Evolutionary conservation across 92 coral and sea anemone genomes (phyloP), one percentile per base, ranked within the genome.

Genomic region (Zoanthus sansibaricus): DNA sequence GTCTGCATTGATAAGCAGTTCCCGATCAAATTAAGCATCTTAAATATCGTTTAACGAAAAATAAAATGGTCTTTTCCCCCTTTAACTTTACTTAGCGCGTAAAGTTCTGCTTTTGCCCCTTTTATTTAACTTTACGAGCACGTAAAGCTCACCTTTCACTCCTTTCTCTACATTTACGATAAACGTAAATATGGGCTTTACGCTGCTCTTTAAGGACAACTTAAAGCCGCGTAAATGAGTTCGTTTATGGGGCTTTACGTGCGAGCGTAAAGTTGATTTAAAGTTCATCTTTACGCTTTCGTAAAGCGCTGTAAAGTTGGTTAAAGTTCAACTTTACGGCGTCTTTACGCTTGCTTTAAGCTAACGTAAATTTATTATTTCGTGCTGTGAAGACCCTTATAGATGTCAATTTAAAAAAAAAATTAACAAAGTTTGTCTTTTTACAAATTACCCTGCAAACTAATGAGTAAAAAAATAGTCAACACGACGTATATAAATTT

Each of bases 1-100:
- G 21, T 18, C 69, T 61, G 69, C 69, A 61, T 30, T 61, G 69
- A 61, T 61, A 61, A 61, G 69, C 69, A 61, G 64, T 56, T 56
- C 64, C 64, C 64, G 17, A 56, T 56, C 64, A 56, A 56, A 56
- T 56, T 56, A 56, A 56, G 20, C 64, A 56, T 56, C 64, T 56
- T 56, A 56, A 56, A 56, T 15, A n/a, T 56, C 64, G 64, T 56
- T 56, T 9, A 10, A 56, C 15, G 64, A 56, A 56, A 56, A 15
- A n/a, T 56, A 56, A 56, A 56, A n/a, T 13, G 14, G 16, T 13
- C 17, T n/a, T 56, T 56, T 56, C 17, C 64, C 64, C 64, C 64
- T 13, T 56, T 56, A 9, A 15, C 64, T 56, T 56, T 56, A 56
- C 64, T 15, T 13, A 56, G 17, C 64, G 17, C 64, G 64, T 56